A percentile compares a stretch with the other conserved stretches of the same genome.
phyloP scores from a whole-genome alignment of 2,888 invertebrate species.

The Orchesella flavescens region DNA sequence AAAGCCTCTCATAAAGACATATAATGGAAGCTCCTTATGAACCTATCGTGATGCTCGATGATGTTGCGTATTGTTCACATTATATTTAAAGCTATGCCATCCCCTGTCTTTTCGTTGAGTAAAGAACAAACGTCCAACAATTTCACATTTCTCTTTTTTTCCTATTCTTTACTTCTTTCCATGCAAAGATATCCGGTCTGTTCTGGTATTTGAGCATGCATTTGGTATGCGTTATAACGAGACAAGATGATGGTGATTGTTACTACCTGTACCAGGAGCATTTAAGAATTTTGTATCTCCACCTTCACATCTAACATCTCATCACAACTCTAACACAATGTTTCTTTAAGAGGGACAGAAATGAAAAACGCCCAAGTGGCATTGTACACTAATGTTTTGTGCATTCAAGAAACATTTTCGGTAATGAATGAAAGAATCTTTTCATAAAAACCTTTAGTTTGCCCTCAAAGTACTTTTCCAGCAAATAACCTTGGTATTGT shows the following conservation, averaged over 20 bases:
- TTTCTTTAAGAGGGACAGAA: conserved; percentile 2
- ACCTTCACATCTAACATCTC: not conserved
- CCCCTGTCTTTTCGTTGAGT: conserved; percentile 26
- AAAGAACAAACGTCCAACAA: not conserved
- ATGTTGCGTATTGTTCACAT: too few relatives aligned
- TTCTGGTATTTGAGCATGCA: conserved; percentile 48
- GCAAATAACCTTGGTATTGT: too few relatives aligned
- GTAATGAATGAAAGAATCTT: too few relatives aligned
- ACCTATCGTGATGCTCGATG: too few relatives aligned
- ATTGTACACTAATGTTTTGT: conserved; percentile 19
- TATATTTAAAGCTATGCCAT: conserved; percentile 11
- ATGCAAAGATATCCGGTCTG: conserved; percentile 60
- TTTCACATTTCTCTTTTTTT: conserved; percentile 45
- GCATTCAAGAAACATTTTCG: too few relatives aligned
- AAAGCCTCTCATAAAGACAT: too few relatives aligned
- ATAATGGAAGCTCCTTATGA: too few relatives aligned
- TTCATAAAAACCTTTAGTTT: too few relatives aligned
- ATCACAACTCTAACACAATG: conserved; percentile 14
- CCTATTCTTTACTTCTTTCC: conserved; percentile 21
- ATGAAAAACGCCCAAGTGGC: conserved; percentile 52
- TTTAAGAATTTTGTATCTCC: conserved; percentile 1
- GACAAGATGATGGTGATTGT: not conserved
- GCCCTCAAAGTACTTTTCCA: too few relatives aligned
- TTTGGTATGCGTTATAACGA: not conserved
- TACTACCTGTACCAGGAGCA: conserved; percentile 26